Conservation (phyloP, 1,140 invertebrate genomes). For the Conus betulinus region DNA sequence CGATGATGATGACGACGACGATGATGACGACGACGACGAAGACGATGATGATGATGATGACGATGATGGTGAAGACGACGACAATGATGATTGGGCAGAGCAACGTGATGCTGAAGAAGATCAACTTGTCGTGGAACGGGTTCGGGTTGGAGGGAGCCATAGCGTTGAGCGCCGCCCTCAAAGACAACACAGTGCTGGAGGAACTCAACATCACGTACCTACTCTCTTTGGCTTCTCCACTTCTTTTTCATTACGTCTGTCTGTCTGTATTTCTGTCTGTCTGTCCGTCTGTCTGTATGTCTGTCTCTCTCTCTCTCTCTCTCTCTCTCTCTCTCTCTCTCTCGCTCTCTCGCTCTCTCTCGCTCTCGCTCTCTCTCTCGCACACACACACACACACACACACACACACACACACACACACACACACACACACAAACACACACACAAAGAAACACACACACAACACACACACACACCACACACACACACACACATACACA, state of each 20-base stretch:
- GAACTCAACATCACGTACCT: conserved; percentile 71
- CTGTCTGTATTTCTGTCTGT: background rate
- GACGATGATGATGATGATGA: background rate
- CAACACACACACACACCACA: no score
- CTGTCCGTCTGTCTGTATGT: background rate
- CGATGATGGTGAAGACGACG: no score
- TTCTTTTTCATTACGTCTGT: background rate
- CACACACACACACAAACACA: no score
- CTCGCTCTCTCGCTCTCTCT: background rate
- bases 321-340: background rate
- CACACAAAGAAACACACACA: no score
- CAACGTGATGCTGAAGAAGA: conserved; percentile 71
- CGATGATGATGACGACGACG: background rate
- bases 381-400: no score
- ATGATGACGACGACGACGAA: background rate
- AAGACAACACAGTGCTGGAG: conserved; percentile 71
- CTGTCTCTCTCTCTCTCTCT: background rate
- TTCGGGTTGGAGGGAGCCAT: conserved; percentile 72
- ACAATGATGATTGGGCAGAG: conserved; percentile 55
- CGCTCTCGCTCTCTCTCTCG: background rate
- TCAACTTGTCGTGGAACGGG: conserved; percentile 75
- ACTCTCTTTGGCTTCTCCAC: background rate
- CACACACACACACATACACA: no score
- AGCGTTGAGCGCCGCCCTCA: conserved; percentile 71
- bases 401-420: no score